Evolutionary conservation across 1,140 invertebrate species (phyloP).

Genomic region (Coenobita brevimanus): DNA sequence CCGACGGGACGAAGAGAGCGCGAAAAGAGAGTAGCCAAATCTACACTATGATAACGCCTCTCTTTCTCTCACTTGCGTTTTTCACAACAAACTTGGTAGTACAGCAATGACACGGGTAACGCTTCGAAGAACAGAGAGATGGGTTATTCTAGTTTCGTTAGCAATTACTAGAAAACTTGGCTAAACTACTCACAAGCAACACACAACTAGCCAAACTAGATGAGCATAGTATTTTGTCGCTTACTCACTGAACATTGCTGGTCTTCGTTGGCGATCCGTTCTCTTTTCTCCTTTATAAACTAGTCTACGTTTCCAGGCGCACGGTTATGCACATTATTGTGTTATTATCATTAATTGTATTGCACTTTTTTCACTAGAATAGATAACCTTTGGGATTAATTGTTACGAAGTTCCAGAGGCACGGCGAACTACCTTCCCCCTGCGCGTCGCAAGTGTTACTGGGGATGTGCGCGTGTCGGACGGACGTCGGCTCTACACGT

Average conservation of each 20-base stretch:
- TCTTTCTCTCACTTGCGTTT: no score
- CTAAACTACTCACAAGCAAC: no score
- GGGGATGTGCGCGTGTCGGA: conserved; percentile 53
- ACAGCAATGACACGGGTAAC: no score
- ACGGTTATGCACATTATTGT: conserved; percentile 40
- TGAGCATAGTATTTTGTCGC: conserved; percentile 20
- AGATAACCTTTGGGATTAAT: conserved; percentile 51
- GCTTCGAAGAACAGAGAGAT: no score
- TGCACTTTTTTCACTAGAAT: conserved; percentile 57
- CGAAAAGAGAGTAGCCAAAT: conserved; percentile 2
- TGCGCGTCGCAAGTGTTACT: conserved; percentile 53
- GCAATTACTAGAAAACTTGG: no score
- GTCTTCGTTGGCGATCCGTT: neutral
- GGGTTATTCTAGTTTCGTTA: no score
- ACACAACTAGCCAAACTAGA: neutral
- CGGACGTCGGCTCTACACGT: conserved; percentile 55
- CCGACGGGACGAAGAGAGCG: conserved; percentile 37
- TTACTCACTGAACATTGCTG: conserved; percentile 54
- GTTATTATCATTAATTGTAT: conserved; percentile 47
- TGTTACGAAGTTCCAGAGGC: conserved; percentile 57
- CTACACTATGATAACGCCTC: no score
- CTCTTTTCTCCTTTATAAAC: conserved; percentile 4
- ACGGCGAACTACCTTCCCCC: conserved; percentile 44
- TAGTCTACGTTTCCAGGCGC: conserved; percentile 41
- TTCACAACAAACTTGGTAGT: no score